A percentile compares a stretch with the other conserved stretches of the same genome.
phyloP scores from a whole-genome alignment of 2,888 invertebrate genomes.

The Tuta absoluta region DNA sequence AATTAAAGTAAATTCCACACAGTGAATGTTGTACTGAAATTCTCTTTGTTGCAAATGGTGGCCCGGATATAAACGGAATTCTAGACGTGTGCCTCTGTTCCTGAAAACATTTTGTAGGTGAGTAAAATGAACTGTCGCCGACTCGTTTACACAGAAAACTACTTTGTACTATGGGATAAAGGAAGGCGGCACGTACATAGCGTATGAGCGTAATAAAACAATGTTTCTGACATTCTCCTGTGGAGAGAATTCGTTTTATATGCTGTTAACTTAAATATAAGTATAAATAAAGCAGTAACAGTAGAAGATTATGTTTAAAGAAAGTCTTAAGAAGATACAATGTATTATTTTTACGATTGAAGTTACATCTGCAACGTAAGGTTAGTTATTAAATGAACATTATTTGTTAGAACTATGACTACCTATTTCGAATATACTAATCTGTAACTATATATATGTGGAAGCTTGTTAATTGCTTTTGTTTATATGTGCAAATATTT shows the following conservation, averaged over 20 bases:
- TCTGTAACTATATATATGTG: no score
- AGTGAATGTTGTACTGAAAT: conserved; percentile 26
- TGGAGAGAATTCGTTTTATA: not conserved
- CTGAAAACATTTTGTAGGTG: conserved; percentile 17
- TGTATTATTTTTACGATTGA: no score
- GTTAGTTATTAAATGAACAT: no score
- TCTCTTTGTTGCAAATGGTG: conserved; percentile 17
- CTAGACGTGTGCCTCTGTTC: conserved; percentile 12
- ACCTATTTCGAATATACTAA: no score
- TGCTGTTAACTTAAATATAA: no score
- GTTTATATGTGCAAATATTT: no score
- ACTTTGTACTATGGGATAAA: not conserved
- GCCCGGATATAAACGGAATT: conserved; percentile 12
- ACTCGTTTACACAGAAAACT: conserved; percentile 5
- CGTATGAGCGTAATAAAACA: not conserved
- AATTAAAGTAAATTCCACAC: conserved; percentile 49
- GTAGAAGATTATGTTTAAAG: no score
- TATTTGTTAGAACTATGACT: no score
- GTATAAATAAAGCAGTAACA: no score
- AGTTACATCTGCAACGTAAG: no score
- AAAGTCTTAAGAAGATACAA: no score
- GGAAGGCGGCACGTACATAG: not conserved
- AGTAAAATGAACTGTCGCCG: conserved; percentile 17
- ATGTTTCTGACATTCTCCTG: not conserved
- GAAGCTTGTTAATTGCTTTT: no score